Evolutionary conservation across 2,113 vertebrate genomes (phyloP), one percentile per base, ranked within the genome.

Genomic region (Mesoclemmys tuberculata): DNA sequence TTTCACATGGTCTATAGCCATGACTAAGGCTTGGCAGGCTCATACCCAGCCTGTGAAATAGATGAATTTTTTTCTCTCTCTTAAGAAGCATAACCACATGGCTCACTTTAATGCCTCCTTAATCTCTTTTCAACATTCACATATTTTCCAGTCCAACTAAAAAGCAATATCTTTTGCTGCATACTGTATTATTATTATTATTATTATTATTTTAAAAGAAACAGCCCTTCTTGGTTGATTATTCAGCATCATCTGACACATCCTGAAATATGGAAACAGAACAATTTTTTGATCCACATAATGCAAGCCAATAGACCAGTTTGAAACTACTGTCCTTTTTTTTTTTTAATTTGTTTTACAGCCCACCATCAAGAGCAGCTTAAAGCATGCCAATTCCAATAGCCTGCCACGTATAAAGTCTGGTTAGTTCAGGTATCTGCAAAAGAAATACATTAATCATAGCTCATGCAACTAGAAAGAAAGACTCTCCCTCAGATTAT

Each of bases 41-140:
- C 84, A 35, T 79, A 93, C 93, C 75, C 95, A 95, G 92, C 49
- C 91, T 64, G 3, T n/a, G 74, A 93, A 94, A 96, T 4, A 13
- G 79, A 93, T 92, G 29, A 89, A 85, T 35, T 81, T 96, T 89
- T 90, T 90, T 93, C 0, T 0, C 89, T 87, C 92, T 92, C 92
- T 84, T 93, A 85, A 96, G 85, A 90, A 90, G 88, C 51, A 1
- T 83, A 93, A 90, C 68, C 94, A 91, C 92, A 96, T 95, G 94
- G 96, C 95, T 97, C 84, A 94, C 38, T 81, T 94, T 93, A 8
- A 12, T 80, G 84, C 89, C 79, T 94, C 85, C 95, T 95, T 91
- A 92, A 97, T 96, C 92, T 87, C 96, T 95, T 93, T 90, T 94
- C 96, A 95, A 71, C 38, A 77, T 92, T 98, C 94, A 84, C 5